phyloP scores from a whole-genome alignment of 2,888 invertebrate genomes.

The Patella caerulea region DNA sequence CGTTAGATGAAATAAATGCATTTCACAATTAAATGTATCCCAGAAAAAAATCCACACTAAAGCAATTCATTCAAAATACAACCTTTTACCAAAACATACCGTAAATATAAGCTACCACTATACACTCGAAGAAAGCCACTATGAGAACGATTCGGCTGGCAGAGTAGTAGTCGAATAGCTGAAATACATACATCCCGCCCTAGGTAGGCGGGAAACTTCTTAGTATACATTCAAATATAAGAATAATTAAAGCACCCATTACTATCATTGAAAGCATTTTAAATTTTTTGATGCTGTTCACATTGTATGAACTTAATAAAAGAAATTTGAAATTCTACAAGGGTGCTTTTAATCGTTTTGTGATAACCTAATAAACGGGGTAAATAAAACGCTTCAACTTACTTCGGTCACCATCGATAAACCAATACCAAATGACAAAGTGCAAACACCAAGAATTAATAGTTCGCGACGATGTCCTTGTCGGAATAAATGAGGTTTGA shows the following conservation, averaged over 20 bases:
- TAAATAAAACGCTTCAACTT: slow-evolving; percentile 50
- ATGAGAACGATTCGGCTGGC: slow-evolving; percentile 78
- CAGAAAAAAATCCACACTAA: not conserved
- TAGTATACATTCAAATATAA: slow-evolving; percentile 6
- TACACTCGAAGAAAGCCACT: slow-evolving; percentile 81
- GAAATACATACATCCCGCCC: slow-evolving; percentile 80
- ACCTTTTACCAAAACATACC: slow-evolving; percentile 73
- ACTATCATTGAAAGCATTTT: not conserved
- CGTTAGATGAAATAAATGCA: too few species aligned
- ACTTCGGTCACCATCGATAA: slow-evolving; percentile 77
- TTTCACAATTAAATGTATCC: too few species aligned
- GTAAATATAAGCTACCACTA: slow-evolving; percentile 87
- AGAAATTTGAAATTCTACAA: too few species aligned
- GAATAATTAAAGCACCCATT: not conserved
- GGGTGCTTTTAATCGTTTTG: too few species aligned
- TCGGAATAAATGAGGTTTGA: slow-evolving; percentile 75
- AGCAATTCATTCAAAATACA: slow-evolving; percentile 26
- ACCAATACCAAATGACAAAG: slow-evolving; percentile 76
- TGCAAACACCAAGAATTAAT: slow-evolving; percentile 75
- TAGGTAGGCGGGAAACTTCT: slow-evolving; percentile 59
- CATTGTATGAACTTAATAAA: too few species aligned
- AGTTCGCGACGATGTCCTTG: slow-evolving; percentile 74
- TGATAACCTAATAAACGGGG: too few species aligned
- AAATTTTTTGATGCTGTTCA: too few species aligned
- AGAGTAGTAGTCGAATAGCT: slow-evolving; percentile 79